Conservation (phyloP, 2,888 invertebrate species). For the Drosophila putrida region DNA sequence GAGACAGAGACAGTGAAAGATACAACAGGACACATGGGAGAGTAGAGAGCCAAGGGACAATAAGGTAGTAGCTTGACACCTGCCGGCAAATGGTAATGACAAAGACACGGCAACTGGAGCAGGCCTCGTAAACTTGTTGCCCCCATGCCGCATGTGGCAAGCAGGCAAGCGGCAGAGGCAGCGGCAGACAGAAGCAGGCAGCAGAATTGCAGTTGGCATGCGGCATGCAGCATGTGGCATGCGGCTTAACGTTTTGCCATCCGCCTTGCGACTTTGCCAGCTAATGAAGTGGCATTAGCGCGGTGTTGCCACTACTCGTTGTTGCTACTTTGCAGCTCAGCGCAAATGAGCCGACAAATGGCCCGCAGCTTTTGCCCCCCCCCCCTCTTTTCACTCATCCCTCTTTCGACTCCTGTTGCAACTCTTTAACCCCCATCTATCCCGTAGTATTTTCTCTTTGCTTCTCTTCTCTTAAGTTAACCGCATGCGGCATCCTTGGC, state of each 20-base stretch:
- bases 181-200: slow-evolving; percentile 5
- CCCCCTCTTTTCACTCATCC: no score
- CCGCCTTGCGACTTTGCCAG: slow-evolving; percentile 53
- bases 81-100: slow-evolving; percentile 48
- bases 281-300: slow-evolving; percentile 70
- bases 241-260: slow-evolving; percentile 33
- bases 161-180: slow-evolving; percentile 17
- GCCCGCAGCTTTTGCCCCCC: slow-evolving; percentile 32
- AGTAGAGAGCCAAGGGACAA: slow-evolving; percentile 41
- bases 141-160: slow-evolving; percentile 10
- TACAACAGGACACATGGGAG: slow-evolving; percentile 14
- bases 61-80: slow-evolving; percentile 66
- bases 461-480: slow-evolving; percentile 10
- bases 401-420: background rate
- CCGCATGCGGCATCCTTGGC: slow-evolving; percentile 26
- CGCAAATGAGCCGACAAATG: slow-evolving; percentile 64
- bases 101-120: slow-evolving; percentile 35
- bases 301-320: slow-evolving; percentile 28
- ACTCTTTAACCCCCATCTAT: background rate
- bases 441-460: no score
- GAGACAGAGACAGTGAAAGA: slow-evolving; percentile 4
- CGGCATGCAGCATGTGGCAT: slow-evolving; percentile 23
- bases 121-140: slow-evolving; percentile 41
- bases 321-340: slow-evolving; percentile 48
- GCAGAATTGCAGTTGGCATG: slow-evolving; percentile 8